These are phyloP conservation scores for Argyrosomus japonicus DNA, from an alignment of 2,113 vertebrate genomes.

Conservation along the genomic window DNA sequence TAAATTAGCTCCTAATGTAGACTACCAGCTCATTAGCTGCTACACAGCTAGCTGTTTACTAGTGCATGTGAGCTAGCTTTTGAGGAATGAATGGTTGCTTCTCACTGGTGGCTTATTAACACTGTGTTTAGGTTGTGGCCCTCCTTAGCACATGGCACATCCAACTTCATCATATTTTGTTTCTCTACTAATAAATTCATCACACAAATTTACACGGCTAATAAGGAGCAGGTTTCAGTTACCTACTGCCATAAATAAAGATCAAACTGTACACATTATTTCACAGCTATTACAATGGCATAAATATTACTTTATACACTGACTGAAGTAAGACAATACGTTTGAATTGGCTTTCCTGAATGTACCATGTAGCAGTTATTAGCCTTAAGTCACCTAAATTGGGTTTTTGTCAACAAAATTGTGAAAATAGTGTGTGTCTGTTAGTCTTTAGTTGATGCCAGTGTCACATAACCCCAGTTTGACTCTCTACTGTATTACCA, in stretches of 20 bases:
- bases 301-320: neutral
- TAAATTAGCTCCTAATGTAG: neutral
- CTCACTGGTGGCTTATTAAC: neutral
- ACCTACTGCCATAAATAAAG: neutral
- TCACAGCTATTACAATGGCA: neutral
- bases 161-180: neutral
- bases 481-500: neutral
- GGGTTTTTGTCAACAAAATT: neutral
- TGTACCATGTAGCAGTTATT: neutral
- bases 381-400: no score
- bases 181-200: neutral
- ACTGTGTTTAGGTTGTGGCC: neutral
- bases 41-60: neutral
- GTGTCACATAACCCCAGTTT: neutral
- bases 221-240: neutral
- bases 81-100: neutral
- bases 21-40: neutral
- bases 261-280: neutral
- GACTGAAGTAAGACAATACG: neutral
- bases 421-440: neutral
- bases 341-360: slow-evolving; percentile 3
- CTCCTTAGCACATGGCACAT: neutral
- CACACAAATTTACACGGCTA: neutral
- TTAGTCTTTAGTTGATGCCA: neutral
- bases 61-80: neutral